phyloP scores from a whole-genome alignment of 1,140 invertebrate species.

The Neodiprion pinetum region DNA sequence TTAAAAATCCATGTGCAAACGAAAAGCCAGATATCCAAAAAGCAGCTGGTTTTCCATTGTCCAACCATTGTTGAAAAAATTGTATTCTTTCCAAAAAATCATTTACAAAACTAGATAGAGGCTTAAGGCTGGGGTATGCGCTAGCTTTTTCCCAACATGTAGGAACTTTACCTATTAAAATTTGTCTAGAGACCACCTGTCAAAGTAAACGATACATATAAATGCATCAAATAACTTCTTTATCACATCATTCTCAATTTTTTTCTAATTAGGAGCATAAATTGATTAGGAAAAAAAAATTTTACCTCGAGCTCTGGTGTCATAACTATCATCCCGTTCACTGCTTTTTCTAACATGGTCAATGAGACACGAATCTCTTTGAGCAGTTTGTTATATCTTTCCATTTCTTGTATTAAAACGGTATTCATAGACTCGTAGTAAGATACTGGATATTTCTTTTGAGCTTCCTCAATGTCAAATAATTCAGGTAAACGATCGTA shows the following conservation, averaged over 20 bases:
- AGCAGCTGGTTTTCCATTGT: slow-evolving; percentile 76
- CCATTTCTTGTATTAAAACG: slow-evolving; percentile 92
- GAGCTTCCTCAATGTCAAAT: slow-evolving; percentile 78
- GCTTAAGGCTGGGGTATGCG: slow-evolving; percentile 88
- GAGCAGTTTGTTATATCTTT: slow-evolving; percentile 82
- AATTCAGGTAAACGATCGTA: slow-evolving; percentile 73
- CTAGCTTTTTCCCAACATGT: slow-evolving; percentile 80
- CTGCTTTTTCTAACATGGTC: slow-evolving; percentile 77
- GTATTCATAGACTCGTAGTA: slow-evolving; percentile 95
- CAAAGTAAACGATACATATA: not conserved
- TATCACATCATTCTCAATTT: not conserved
- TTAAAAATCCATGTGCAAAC: slow-evolving; percentile 93
- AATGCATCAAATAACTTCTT: not conserved
- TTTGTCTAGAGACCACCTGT: slow-evolving; percentile 66
- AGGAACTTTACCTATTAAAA: slow-evolving; percentile 81
- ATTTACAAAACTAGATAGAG: slow-evolving; percentile 82
- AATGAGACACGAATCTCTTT: slow-evolving; percentile 71
- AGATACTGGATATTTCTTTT: slow-evolving; percentile 78
- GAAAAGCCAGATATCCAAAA: slow-evolving; percentile 97
- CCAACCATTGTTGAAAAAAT: slow-evolving; percentile 81
- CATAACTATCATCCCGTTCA: slow-evolving; percentile 89
- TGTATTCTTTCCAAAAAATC: slow-evolving; percentile 84
- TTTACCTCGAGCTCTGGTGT: slow-evolving; percentile 78
- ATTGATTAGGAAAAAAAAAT: slow-evolving; percentile 11
- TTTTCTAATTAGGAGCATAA: not conserved